A percentile compares a stretch with the other conserved stretches of the same genome.
Evolutionary conservation across 2,797 vertebrate genomes (phyloP).

Genomic region (Zalophus californianus): DNA sequence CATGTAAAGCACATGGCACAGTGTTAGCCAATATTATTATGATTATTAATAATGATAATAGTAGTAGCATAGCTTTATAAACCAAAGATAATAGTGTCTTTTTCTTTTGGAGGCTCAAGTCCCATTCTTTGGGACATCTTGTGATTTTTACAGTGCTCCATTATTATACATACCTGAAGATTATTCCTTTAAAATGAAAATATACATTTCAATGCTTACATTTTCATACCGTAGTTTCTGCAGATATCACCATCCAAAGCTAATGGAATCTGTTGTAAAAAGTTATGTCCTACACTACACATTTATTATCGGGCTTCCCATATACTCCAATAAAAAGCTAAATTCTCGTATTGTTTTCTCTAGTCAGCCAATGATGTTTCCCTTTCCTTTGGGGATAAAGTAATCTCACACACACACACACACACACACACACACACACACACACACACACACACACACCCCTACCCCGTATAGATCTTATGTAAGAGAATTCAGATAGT

Average conservation of each 20-base stretch:
- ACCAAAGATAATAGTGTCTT: background rate
- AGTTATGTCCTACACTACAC: background rate
- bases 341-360: conserved; percentile 21
- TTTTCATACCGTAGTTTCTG: background rate
- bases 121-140: background rate
- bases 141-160: background rate
- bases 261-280: background rate
- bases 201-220: background rate
- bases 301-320: background rate
- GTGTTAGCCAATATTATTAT: background rate
- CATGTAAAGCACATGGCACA: background rate
- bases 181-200: conserved; percentile 51
- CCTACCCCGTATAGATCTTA: background rate
- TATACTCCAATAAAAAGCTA: background rate
- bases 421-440: no score
- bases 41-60: background rate
- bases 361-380: background rate
- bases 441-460: background rate
- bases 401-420: background rate
- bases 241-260: background rate
- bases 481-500: background rate
- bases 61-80: background rate
- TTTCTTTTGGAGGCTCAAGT: background rate
- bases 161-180: background rate
- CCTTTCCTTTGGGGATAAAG: background rate